A percentile compares a stretch with the other conserved stretches of the same genome.
Conservation (phyloP, 2,113 vertebrate genomes). For the Thalassarche chlororhynchos region DNA sequence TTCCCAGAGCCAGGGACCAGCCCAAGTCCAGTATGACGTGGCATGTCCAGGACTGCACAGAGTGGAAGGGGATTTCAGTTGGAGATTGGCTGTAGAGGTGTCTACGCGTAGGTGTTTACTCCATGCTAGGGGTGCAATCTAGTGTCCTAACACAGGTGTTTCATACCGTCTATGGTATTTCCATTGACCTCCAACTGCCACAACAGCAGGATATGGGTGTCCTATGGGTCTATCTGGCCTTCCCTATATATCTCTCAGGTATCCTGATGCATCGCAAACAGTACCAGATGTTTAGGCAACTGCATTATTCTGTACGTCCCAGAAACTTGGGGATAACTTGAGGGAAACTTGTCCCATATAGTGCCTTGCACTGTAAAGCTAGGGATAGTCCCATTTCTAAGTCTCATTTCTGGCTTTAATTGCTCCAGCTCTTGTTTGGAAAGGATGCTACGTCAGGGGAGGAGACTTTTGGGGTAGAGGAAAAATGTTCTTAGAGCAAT, state of each 20-base stretch:
- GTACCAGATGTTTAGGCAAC: neutral
- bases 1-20: neutral
- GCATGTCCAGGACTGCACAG: neutral
- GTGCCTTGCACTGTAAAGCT: neutral
- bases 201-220: neutral
- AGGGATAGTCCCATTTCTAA: neutral
- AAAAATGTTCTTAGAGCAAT: neutral
- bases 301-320: neutral
- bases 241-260: neutral
- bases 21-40: fast-evolving
- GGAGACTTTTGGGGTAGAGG: neutral
- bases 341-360: neutral
- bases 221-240: neutral
- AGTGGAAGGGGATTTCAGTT: neutral
- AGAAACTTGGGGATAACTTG: neutral
- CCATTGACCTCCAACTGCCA: neutral
- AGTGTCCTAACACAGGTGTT: neutral
- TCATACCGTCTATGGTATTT: neutral
- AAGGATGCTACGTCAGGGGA: neutral
- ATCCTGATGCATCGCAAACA: neutral
- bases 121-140: neutral
- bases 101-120: neutral
- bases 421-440: neutral
- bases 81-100: neutral
- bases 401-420: neutral